Evolutionary conservation across 2,113 vertebrate genomes (phyloP), one percentile per base, ranked within the genome.

Genomic region (Philantomba maxwellii): DNA sequence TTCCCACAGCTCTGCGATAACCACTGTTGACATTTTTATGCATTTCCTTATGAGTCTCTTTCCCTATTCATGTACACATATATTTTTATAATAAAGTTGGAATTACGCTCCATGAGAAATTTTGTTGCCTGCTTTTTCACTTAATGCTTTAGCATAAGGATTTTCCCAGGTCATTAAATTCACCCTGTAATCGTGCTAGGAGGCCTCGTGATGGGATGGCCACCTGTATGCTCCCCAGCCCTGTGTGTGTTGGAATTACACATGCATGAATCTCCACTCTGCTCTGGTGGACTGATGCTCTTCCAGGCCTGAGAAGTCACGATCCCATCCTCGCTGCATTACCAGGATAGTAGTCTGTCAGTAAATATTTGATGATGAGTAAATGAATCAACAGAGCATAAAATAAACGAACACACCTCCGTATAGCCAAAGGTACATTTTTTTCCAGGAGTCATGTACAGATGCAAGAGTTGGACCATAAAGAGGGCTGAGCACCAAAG

Each of bases 41-140:
- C 7, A 51, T 93, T 91, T 90, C 89, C 87, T 93, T 73, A 73
- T 9, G 51, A 88, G 64, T 60, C 90, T 78, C 89, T 89, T 84
- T 75, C 57, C 82, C 87, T 14, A 57, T 47, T 94, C 97, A 64
- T 1, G 1, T 51, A 77, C 84, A 75, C 87, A 75, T 83, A 70
- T 49, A 93, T 92, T 94, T 96, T 92, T 97, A 94, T 92, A 95
- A 84, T 95, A 90, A 96, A 97, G 92, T 80, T 94, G 93, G 51
- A 87, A 88, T 96, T 92, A 95, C 0, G 19, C 62, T 93, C 80
- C 39, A 12, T 53, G 53, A 92, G 92, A 85, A 95, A 94, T n/a
- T 78, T 2, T 62, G 91, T 8, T 30, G 91, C 47, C 84, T 95
- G 90, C 58, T 70, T 92, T 95, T 95, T 51, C 94, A 75, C 81